These are phyloP conservation scores for Brachionus manjavacas DNA, from an alignment of 1,140 invertebrate species.

Conservation along the genomic window DNA sequence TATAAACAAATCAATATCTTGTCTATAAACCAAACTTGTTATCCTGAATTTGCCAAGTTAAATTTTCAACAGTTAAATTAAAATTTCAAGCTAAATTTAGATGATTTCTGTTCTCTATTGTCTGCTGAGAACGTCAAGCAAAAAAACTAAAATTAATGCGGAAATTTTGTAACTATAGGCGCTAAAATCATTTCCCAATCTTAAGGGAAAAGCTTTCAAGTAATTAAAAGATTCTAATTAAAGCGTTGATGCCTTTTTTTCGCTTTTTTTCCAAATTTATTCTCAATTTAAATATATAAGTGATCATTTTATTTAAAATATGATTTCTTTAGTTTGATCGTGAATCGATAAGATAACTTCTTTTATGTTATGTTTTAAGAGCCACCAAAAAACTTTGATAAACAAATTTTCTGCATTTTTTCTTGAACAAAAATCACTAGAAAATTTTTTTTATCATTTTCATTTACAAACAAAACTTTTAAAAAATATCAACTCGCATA, in stretches of 20 bases:
- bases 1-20: conserved; percentile 25
- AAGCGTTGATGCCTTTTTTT: not conserved
- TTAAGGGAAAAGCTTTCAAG: conserved; percentile 24
- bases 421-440: no score
- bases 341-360: no score
- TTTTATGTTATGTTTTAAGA: no score
- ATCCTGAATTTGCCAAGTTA: not conserved
- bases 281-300: not conserved
- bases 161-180: not conserved
- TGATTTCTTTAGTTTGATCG: not conserved
- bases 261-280: not conserved
- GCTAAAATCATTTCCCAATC: not conserved
- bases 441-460: no score
- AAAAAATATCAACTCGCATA: not conserved
- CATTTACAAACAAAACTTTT: not conserved
- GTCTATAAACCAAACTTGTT: not conserved
- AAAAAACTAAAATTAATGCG: not conserved
- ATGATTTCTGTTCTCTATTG: not conserved
- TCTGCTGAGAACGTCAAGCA: not conserved
- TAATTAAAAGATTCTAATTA: not conserved
- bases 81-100: not conserved
- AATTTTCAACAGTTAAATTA: not conserved
- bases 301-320: not conserved
- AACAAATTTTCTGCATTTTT: no score
- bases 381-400: no score